phyloP scores from a whole-genome alignment of 2,797 vertebrate genomes.

The Forpus xanthops region DNA sequence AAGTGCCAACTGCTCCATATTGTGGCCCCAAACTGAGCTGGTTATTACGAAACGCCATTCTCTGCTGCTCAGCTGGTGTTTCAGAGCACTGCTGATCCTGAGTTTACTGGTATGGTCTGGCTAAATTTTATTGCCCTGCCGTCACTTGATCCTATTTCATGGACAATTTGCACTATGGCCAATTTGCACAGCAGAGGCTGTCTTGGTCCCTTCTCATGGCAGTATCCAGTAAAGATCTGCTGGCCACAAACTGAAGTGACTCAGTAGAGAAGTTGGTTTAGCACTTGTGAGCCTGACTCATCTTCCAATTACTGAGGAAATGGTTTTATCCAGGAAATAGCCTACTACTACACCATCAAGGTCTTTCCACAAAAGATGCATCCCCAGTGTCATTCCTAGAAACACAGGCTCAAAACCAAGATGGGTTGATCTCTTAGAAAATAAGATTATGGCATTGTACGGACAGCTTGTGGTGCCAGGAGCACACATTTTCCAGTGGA shows the following conservation, averaged over 20 bases:
- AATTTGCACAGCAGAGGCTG: not conserved
- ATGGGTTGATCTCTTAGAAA: not conserved
- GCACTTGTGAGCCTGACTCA: not conserved
- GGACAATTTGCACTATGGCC: not conserved
- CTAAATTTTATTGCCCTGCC: not conserved
- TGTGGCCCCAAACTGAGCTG: not conserved
- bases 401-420: not conserved
- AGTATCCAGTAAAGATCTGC: not conserved
- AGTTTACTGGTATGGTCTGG: not conserved
- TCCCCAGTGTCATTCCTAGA: not conserved
- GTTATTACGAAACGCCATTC: not conserved
- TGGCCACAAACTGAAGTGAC: not conserved
- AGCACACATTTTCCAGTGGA: not conserved
- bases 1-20: not conserved
- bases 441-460: rapidly evolving
- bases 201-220: not conserved
- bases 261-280: not conserved
- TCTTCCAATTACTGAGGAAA: not conserved
- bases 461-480: not conserved
- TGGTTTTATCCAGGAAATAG: constrained; percentile 15
- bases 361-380: not conserved
- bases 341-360: not conserved
- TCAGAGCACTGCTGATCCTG: not conserved
- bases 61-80: not conserved
- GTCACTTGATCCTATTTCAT: not conserved